A percentile compares a stretch with the other conserved stretches of the same genome.
Evolutionary conservation across 1,140 invertebrate species (phyloP).

Genomic region (Dreissena polymorpha): DNA sequence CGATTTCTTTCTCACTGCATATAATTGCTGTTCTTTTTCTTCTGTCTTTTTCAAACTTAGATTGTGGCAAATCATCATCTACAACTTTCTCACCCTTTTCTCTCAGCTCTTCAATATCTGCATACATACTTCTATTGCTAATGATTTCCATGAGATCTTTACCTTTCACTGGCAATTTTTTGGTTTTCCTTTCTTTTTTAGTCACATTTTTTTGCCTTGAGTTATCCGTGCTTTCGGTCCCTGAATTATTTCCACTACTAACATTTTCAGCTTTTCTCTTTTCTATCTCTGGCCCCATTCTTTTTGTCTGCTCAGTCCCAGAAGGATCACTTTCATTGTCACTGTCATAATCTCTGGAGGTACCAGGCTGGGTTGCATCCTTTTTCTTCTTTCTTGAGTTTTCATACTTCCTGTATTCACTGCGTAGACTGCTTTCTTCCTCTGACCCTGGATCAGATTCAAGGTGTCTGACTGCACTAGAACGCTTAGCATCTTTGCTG

Average conservation of each 20-base stretch:
- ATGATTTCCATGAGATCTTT: constrained; percentile 39
- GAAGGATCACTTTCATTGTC: constrained; percentile 9
- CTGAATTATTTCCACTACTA: too few relatives aligned
- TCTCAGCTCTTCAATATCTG: constrained; percentile 48
- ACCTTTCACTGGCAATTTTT: constrained; percentile 18
- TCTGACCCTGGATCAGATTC: not conserved
- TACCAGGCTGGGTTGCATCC: not conserved
- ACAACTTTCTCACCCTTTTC: not conserved
- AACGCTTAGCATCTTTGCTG: not conserved
- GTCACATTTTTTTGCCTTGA: not conserved
- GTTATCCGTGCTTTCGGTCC: not conserved
- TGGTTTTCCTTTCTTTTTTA: constrained; percentile 19
- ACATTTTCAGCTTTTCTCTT: not conserved
- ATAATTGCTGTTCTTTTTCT: not conserved
- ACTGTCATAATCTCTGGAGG: constrained; percentile 7
- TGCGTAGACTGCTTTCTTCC: not conserved
- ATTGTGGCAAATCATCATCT: not conserved
- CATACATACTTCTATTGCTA: constrained; percentile 50
- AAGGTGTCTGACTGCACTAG: too few relatives aligned
- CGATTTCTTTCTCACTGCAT: not conserved
- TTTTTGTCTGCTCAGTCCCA: not conserved
- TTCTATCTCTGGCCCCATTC: not conserved
- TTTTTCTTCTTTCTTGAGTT: constrained; percentile 1
- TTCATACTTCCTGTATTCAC: not conserved
- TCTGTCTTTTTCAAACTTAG: not conserved